Evolutionary conservation across 37 sponge, comb jelly and placozoan genomes (phyloP).

Genomic region (Haliclona indistincta): DNA sequence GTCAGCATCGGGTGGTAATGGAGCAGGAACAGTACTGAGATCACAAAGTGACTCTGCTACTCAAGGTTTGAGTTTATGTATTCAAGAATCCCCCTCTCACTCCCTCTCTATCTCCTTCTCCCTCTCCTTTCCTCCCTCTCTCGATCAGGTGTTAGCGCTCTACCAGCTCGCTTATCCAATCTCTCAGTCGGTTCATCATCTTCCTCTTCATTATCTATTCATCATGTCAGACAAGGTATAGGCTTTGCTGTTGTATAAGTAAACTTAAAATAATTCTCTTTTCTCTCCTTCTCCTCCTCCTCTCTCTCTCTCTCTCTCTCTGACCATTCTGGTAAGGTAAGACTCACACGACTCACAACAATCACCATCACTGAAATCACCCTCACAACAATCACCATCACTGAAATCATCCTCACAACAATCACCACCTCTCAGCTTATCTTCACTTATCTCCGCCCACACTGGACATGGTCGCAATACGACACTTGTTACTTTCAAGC

Average conservation of each 20-base stretch:
- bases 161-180: constrained; percentile 7
- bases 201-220: too few relatives aligned
- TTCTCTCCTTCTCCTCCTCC: not conserved
- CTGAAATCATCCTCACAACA: not conserved
- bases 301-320: not conserved
- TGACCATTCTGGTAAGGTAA: constrained; percentile 16
- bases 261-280: too few relatives aligned
- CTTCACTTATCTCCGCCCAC: not conserved
- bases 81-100: constrained; percentile 8
- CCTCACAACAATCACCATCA: too few relatives aligned
- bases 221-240: too few relatives aligned
- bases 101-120: not conserved
- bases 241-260: too few relatives aligned
- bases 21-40: not conserved
- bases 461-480: not conserved
- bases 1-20: constrained; percentile 18
- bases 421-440: not conserved
- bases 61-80: not conserved
- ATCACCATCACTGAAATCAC: too few relatives aligned
- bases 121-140: not conserved
- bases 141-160: not conserved
- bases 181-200: too few relatives aligned
- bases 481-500: not conserved
- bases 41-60: not conserved
- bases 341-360: too few relatives aligned